A percentile compares a stretch with the other conserved stretches of the same genome.
Conservation (phyloP, 2,888 invertebrate species). For the Erebia aethiops region DNA sequence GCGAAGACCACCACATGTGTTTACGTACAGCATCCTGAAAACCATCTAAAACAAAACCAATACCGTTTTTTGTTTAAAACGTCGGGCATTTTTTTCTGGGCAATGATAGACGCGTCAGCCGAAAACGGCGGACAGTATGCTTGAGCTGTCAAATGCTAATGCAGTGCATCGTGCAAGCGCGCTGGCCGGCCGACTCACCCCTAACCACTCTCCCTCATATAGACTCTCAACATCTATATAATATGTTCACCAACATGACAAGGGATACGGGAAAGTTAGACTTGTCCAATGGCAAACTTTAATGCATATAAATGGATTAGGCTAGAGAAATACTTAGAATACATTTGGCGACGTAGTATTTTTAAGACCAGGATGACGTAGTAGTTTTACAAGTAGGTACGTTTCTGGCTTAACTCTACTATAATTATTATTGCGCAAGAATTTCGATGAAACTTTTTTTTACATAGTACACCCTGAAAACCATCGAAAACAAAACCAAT, state of each 20-base stretch:
- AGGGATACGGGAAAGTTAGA: slow-evolving; percentile 55
- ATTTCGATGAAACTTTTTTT: too few relatives aligned
- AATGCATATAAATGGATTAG: too few relatives aligned
- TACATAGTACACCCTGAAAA: neutral
- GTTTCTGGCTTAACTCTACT: too few relatives aligned
- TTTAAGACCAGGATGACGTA: too few relatives aligned
- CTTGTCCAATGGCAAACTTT: neutral
- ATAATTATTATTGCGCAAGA: too few relatives aligned
- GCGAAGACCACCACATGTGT: too few relatives aligned
- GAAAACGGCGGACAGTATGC: slow-evolving; percentile 92
- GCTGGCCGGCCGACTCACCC: slow-evolving; percentile 91
- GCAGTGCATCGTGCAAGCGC: slow-evolving; percentile 96
- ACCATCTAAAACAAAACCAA: neutral
- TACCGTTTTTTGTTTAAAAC: too few relatives aligned
- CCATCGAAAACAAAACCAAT: too few relatives aligned
- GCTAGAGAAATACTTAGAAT: too few relatives aligned
- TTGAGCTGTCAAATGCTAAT: slow-evolving; percentile 89
- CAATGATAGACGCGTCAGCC: slow-evolving; percentile 97
- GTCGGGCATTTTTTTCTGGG: slow-evolving; percentile 80
- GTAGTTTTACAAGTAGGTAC: too few relatives aligned
- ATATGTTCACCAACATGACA: slow-evolving; percentile 80
- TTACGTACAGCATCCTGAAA: too few relatives aligned
- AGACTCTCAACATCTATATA: slow-evolving; percentile 85
- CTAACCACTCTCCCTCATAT: slow-evolving; percentile 91
- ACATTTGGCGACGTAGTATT: too few relatives aligned